A percentile compares a stretch with the other conserved stretches of the same genome.
Evolutionary conservation across 2,797 vertebrate species (phyloP).

Genomic region (Labeo calbasu): DNA sequence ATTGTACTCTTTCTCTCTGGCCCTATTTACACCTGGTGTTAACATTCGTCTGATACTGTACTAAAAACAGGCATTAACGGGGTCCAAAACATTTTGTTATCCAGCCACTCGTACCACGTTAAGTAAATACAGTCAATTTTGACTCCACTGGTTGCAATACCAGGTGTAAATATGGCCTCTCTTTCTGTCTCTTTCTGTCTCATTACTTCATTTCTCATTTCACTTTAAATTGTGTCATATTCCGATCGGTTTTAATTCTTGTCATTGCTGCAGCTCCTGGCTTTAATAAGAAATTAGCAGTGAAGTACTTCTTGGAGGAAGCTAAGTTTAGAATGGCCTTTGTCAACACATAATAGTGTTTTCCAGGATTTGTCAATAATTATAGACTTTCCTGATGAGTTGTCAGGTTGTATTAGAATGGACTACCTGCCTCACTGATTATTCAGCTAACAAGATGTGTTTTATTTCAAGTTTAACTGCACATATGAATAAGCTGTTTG

Average conservation of each 20-base stretch:
- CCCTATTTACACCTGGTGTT: background rate
- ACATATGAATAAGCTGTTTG: background rate
- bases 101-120: too few relatives aligned
- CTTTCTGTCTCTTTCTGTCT: background rate
- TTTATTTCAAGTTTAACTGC: background rate
- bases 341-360: background rate
- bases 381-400: background rate
- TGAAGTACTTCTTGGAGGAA: background rate
- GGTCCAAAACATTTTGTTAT: background rate
- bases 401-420: background rate
- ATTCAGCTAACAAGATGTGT: background rate
- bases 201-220: background rate
- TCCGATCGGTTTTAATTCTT: background rate
- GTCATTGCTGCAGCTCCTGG: background rate
- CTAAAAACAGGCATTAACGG: background rate
- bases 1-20: constrained; percentile 27
- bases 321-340: background rate
- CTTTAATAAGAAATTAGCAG: background rate
- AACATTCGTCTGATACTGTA: background rate
- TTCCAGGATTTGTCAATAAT: background rate
- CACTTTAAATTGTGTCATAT: background rate
- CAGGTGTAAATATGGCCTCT: background rate
- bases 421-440: background rate
- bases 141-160: background rate
- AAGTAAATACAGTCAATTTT: background rate